Evolutionary conservation across 2,113 vertebrate species (phyloP).

Genomic region (Strix aluco): DNA sequence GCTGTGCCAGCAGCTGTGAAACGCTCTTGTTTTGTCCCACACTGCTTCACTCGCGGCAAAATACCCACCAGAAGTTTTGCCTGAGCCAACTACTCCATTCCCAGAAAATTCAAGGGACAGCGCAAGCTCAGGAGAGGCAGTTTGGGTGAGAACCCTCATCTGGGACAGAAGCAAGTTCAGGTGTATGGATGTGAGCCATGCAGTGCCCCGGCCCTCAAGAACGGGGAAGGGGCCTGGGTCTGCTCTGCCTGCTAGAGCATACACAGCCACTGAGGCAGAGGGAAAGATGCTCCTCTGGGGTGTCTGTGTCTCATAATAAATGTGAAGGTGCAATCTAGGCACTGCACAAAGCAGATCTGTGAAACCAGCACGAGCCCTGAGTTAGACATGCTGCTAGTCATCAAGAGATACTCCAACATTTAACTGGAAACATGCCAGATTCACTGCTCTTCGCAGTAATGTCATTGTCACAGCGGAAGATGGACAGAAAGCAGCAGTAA

Average conservation of each 20-base stretch:
- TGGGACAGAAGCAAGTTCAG: neutral
- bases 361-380: neutral
- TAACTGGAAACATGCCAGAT: neutral
- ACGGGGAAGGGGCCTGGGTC: rapidly evolving
- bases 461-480: neutral
- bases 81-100: neutral
- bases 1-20: neutral
- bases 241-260: neutral
- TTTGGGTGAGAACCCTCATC: neutral
- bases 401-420: neutral
- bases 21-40: neutral
- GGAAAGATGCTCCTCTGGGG: neutral
- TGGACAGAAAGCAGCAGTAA: neutral
- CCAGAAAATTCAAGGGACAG: neutral
- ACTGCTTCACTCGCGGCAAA: neutral
- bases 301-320: neutral
- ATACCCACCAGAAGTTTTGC: neutral
- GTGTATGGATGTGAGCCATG: neutral
- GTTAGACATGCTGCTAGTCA: neutral
- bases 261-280: neutral
- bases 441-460: neutral
- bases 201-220: neutral
- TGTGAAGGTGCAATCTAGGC: neutral
- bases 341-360: neutral
- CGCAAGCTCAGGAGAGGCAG: neutral